Conservation (phyloP, 2,888 invertebrate species). For the Lissonota sp. region DNA sequence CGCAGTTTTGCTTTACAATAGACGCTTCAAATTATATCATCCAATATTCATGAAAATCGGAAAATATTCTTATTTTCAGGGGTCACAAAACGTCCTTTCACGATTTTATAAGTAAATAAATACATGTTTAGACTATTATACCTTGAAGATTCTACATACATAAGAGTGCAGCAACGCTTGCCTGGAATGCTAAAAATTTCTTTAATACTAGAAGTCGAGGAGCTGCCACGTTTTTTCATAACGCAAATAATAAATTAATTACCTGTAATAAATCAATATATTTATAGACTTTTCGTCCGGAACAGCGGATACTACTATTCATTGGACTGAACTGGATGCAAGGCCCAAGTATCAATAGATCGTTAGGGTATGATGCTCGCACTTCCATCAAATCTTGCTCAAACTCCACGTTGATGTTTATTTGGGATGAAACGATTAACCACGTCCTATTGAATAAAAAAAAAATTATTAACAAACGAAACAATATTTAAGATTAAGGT, state of each 20-base stretch:
- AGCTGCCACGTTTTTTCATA: not conserved
- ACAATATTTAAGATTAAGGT: not conserved
- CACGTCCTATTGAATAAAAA: conserved; percentile 70
- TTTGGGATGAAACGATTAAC: conserved; percentile 90
- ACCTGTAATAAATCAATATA: conserved; percentile 89
- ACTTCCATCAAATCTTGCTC: conserved; percentile 86
- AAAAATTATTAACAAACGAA: not conserved
- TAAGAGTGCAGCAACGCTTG: no score
- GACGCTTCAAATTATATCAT: no score
- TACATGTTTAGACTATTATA: no score
- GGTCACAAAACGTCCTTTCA: no score
- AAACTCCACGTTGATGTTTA: conserved; percentile 89
- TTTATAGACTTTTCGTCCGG: conserved; percentile 86
- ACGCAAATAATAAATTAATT: conserved; percentile 45
- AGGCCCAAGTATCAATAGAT: conserved; percentile 85
- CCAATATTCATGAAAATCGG: no score
- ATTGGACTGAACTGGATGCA: conserved; percentile 83
- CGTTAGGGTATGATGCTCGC: conserved; percentile 83
- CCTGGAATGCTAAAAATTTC: no score
- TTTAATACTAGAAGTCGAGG: no score
- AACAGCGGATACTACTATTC: conserved; percentile 88
- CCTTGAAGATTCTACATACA: no score
- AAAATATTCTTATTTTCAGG: no score
- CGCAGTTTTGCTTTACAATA: no score
- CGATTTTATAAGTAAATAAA: no score